Conservation (phyloP, 2,888 invertebrate genomes). For the Tribolium freemani region DNA sequence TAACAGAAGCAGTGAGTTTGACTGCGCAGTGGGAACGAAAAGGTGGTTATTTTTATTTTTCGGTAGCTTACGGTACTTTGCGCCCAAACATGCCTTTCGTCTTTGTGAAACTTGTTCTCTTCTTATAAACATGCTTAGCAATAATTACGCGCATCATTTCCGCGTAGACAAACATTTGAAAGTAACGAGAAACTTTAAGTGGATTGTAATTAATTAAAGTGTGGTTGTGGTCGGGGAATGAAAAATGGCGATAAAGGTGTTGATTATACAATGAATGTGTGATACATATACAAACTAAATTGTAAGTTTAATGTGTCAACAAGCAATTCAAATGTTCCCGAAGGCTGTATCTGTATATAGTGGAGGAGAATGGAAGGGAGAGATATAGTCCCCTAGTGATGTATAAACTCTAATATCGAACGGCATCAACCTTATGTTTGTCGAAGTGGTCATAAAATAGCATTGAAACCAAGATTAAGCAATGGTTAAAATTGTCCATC, state of each 20-base stretch:
- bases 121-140: slow-evolving; percentile 12
- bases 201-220: slow-evolving; percentile 22
- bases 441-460: slow-evolving; percentile 48
- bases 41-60: no score
- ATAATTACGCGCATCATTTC: slow-evolving; percentile 22
- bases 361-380: slow-evolving; percentile 27
- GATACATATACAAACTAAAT: slow-evolving; percentile 19
- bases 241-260: not conserved
- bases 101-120: slow-evolving; percentile 25
- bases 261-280: not conserved
- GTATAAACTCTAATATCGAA: slow-evolving; percentile 50
- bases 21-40: no score
- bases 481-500: slow-evolving; percentile 33
- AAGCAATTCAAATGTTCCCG: slow-evolving; percentile 34
- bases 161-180: slow-evolving; percentile 22
- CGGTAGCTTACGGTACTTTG: no score
- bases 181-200: slow-evolving; percentile 13
- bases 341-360: slow-evolving; percentile 33
- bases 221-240: slow-evolving; percentile 9
- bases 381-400: slow-evolving; percentile 47
- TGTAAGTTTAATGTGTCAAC: slow-evolving; percentile 37
- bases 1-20: no score
- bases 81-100: not conserved
- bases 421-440: slow-evolving; percentile 48
- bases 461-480: slow-evolving; percentile 39